phyloP scores from a whole-genome alignment of 2,113 vertebrate species.

The Ciconia maguari region DNA sequence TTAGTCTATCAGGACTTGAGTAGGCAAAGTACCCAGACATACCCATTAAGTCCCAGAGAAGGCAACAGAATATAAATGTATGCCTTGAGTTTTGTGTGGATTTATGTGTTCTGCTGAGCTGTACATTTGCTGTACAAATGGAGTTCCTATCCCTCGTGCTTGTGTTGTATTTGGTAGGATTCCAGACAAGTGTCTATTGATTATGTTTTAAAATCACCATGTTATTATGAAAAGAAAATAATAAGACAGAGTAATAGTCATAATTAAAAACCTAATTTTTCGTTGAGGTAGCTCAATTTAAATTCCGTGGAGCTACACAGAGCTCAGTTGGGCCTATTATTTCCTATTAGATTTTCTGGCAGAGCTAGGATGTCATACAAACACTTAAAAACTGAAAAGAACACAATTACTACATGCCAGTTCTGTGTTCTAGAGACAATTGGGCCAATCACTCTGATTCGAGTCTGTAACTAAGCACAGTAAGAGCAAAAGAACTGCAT shows the following conservation, averaged over 20 bases:
- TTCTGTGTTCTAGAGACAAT: neutral
- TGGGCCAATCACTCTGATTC: neutral
- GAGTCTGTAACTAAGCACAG: neutral
- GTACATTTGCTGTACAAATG: neutral
- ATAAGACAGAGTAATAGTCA: neutral
- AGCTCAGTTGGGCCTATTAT: neutral
- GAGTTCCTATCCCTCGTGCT: neutral
- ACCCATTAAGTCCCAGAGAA: neutral
- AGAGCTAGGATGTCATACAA: neutral
- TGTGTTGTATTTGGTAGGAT: neutral
- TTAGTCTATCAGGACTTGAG: neutral
- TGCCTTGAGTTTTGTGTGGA: neutral
- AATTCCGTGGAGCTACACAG: neutral
- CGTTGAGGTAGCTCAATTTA: neutral
- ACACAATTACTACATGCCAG: neutral
- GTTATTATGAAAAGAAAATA: neutral
- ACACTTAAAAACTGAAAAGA: constrained; percentile 3
- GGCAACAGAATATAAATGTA: neutral
- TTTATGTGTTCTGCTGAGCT: neutral
- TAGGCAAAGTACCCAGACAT: neutral
- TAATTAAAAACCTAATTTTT: neutral
- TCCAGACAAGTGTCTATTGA: neutral
- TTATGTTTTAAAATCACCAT: constrained; percentile 13
- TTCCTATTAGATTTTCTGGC: neutral
- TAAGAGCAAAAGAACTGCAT: neutral